These are phyloP conservation scores for Falco punctatus DNA, from an alignment of 2,113 vertebrate genomes.

Conservation along the genomic window DNA sequence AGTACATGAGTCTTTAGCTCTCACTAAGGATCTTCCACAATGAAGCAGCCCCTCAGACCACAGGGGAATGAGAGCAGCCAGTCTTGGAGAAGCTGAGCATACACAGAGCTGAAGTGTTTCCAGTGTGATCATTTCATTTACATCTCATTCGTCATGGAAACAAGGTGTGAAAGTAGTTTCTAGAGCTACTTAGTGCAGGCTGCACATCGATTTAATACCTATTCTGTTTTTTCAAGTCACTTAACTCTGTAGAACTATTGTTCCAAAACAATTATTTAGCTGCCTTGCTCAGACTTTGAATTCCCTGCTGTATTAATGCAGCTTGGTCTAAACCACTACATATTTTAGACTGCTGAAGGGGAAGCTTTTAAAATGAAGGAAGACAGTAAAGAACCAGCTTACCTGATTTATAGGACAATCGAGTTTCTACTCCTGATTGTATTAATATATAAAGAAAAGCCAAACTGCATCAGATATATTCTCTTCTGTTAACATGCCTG, in stretches of 20 bases:
- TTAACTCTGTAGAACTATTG: background rate
- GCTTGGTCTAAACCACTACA: background rate
- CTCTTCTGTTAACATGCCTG: background rate
- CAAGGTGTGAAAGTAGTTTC: conserved; percentile 31
- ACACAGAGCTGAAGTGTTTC: background rate
- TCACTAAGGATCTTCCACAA: background rate
- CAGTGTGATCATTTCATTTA: background rate
- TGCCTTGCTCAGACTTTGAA: background rate
- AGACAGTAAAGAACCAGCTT: background rate
- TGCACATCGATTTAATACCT: background rate
- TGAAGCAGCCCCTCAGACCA: background rate
- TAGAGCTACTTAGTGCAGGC: conserved; percentile 13
- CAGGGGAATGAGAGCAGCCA: background rate
- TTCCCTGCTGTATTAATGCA: background rate
- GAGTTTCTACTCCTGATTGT: background rate
- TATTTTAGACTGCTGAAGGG: background rate
- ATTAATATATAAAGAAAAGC: background rate
- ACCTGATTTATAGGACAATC: background rate
- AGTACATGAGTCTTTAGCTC: background rate
- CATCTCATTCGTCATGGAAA: conserved; percentile 27
- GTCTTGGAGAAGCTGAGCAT: background rate
- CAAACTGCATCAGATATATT: background rate
- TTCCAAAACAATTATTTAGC: conserved; percentile 8
- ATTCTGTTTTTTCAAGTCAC: background rate
- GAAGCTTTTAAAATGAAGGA: background rate